Conservation (phyloP, 2,888 invertebrate genomes). For the Aricia artaxerxes region DNA sequence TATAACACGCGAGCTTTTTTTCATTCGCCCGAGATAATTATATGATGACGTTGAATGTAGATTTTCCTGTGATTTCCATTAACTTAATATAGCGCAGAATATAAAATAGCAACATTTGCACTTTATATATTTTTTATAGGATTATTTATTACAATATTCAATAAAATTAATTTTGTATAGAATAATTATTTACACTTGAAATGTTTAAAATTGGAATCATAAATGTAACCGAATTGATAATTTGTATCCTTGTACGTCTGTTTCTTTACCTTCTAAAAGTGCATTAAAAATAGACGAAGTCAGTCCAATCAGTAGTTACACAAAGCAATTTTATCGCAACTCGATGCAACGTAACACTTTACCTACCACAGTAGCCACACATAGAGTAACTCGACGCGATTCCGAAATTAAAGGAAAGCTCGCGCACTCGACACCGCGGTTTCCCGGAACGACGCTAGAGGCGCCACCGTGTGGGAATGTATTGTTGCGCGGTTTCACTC, state of each 20-base stretch:
- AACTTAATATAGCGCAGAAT: background rate
- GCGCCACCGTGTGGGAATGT: conserved; percentile 66
- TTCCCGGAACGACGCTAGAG: conserved; percentile 60
- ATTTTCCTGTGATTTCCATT: background rate
- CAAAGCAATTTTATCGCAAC: conserved; percentile 2
- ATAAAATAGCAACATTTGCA: background rate
- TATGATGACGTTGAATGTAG: background rate
- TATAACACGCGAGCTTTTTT: conserved; percentile 19
- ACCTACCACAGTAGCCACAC: conserved; percentile 42
- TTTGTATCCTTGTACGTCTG: no score
- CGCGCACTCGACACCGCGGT: conserved; percentile 51
- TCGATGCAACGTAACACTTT: conserved; percentile 17
- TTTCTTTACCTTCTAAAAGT: no score
- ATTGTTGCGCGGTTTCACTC: conserved; percentile 69
- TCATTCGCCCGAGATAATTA: background rate
- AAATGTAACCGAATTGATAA: no score
- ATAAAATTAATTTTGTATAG: no score
- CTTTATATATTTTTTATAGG: background rate
- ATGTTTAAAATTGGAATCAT: no score
- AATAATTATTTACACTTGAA: no score
- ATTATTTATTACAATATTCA: no score
- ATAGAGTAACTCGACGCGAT: conserved; percentile 48
- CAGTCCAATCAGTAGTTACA: background rate
- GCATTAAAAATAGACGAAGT: background rate
- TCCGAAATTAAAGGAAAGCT: conserved; percentile 65